These are phyloP conservation scores for Rhinolophus sinicus DNA, from an alignment of 2,113 vertebrate genomes.

Conservation along the genomic window DNA sequence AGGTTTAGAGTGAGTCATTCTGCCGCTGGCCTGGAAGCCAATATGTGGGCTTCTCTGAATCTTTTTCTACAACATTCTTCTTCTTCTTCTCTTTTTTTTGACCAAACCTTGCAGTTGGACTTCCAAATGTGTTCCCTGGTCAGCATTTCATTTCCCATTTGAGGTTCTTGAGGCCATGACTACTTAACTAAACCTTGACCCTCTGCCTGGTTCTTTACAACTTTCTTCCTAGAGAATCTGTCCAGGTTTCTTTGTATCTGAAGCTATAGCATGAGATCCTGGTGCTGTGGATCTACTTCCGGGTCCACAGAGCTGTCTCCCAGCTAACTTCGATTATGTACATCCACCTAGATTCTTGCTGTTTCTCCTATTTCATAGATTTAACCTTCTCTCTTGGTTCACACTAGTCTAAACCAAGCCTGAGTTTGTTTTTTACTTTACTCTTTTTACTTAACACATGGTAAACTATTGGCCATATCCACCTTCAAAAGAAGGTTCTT, in stretches of 20 bases:
- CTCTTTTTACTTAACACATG: background rate
- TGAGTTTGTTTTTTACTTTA: background rate
- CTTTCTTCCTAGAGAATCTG: background rate
- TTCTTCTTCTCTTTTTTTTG: background rate
- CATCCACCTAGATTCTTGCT: background rate
- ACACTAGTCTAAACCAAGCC: background rate
- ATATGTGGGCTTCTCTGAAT: background rate
- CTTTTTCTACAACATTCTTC: background rate
- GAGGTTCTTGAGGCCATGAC: background rate
- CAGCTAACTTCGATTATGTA: background rate
- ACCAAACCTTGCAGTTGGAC: background rate
- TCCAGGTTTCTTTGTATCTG: background rate
- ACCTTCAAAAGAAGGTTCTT: background rate
- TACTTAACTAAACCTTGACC: background rate
- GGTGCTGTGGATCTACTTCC: background rate
- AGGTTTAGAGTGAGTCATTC: background rate
- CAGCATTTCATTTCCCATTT: background rate
- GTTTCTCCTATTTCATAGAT: background rate
- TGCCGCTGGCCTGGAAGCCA: background rate
- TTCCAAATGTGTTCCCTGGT: background rate
- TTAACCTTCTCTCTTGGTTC: background rate
- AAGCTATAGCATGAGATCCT: background rate
- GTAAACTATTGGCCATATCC: background rate
- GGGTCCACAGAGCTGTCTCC: background rate
- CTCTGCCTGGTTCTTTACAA: background rate